Percentiles rank a stretch among this genome's conserved stretches.
Evolutionary conservation across 2,888 invertebrate species (phyloP).

Genomic region (Vesta saturnalis): DNA sequence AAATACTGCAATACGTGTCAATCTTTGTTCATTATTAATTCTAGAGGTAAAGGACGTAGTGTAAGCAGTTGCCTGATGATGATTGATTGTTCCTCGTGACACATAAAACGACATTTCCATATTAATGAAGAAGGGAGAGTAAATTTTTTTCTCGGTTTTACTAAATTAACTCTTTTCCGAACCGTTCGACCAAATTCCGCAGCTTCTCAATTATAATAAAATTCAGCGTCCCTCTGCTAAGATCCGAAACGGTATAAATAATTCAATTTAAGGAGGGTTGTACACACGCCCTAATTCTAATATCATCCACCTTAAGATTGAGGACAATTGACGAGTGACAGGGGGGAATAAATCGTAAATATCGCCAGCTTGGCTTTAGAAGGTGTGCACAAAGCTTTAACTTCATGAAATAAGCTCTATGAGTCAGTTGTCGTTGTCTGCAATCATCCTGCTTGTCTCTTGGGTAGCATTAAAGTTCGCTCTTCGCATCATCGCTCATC

Average conservation of each 20-base stretch:
- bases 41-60: conserved; percentile 34
- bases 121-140: conserved; percentile 32
- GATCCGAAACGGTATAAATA: conserved; percentile 9
- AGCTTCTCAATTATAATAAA: conserved; percentile 10
- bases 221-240: background rate
- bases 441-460: conserved; percentile 57
- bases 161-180: conserved; percentile 1
- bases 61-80: conserved; percentile 33
- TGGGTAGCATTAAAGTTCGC: conserved; percentile 58
- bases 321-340: no score
- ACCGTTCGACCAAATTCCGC: background rate
- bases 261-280: conserved; percentile 5
- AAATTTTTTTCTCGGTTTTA: background rate
- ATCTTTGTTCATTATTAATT: conserved; percentile 43
- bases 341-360: no score
- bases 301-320: no score
- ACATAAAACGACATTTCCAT: conserved; percentile 35
- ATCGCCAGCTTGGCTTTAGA: no score
- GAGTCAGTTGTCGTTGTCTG: conserved; percentile 56
- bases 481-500: conserved; percentile 56
- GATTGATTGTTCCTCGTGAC: conserved; percentile 35
- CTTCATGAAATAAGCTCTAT: conserved; percentile 43
- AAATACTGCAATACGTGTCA: conserved; percentile 43
- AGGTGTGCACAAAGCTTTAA: conserved; percentile 27
- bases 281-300: conserved; percentile 1